A percentile compares a stretch with the other conserved stretches of the same genome.
phyloP scores from a whole-genome alignment of 2,797 vertebrate species.

The Onychomys leucogaster region DNA sequence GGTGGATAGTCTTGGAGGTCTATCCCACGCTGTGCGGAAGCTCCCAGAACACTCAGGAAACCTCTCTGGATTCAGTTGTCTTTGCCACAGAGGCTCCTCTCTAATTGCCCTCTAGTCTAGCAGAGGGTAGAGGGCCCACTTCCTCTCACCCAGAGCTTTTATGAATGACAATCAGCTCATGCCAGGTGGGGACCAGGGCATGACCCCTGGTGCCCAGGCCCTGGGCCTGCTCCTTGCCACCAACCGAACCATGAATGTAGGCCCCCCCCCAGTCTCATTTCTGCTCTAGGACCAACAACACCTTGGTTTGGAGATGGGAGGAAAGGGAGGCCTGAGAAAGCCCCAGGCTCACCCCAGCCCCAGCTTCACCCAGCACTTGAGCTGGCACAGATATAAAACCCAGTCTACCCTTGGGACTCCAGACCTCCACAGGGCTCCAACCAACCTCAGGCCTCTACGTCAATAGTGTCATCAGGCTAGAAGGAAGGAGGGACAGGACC shows the following conservation, averaged over 20 bases:
- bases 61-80: slow-evolving; percentile 69
- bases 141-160: slow-evolving; percentile 78
- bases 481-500: background rate
- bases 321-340: slow-evolving; percentile 52
- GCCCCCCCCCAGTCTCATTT: slow-evolving; percentile 53
- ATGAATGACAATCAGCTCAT: slow-evolving; percentile 82
- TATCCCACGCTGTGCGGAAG: slow-evolving; percentile 57
- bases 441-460: slow-evolving; percentile 70
- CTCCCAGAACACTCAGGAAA: slow-evolving; percentile 84
- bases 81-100: slow-evolving; percentile 55
- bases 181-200: slow-evolving; percentile 67
- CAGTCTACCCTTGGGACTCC: slow-evolving; percentile 47
- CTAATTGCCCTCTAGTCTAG: slow-evolving; percentile 48
- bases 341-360: background rate
- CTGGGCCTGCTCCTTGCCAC: slow-evolving; percentile 76
- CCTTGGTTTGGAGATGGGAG: slow-evolving; percentile 61
- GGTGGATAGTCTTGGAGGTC: slow-evolving; percentile 19
- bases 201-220: slow-evolving; percentile 39
- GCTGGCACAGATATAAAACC: slow-evolving; percentile 55
- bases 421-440: slow-evolving; percentile 51
- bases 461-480: slow-evolving; percentile 36
- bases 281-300: slow-evolving; percentile 63
- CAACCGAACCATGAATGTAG: slow-evolving; percentile 81
- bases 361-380: background rate
- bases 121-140: slow-evolving; percentile 46